Evolutionary conservation across 2,888 invertebrate genomes (phyloP).

Genomic region (Stenichneumon culpator): DNA sequence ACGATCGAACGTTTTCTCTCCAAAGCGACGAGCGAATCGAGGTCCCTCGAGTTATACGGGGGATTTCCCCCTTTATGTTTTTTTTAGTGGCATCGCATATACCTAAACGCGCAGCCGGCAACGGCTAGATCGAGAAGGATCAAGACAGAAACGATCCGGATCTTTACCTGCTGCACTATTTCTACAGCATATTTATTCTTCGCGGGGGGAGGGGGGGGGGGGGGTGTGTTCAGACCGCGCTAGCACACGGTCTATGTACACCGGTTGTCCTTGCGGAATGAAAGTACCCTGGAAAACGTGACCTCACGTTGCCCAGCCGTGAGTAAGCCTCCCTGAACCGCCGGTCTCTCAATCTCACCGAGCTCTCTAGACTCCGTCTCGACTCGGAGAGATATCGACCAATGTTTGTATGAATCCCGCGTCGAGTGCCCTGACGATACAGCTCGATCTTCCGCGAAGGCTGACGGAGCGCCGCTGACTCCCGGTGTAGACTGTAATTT

Average conservation of each 20-base stretch:
- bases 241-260: slow-evolving; percentile 65
- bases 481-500: not conserved
- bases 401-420: slow-evolving; percentile 2
- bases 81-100: not conserved
- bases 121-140: not conserved
- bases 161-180: slow-evolving; percentile 33
- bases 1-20: slow-evolving; percentile 38
- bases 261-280: slow-evolving; percentile 82
- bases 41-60: not conserved
- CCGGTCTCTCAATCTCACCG: slow-evolving; percentile 39
- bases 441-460: slow-evolving; percentile 4
- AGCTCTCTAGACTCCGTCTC: slow-evolving; percentile 14
- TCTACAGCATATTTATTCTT: slow-evolving; percentile 52
- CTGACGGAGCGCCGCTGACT: not conserved
- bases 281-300: slow-evolving; percentile 81
- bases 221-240: slow-evolving; percentile 43
- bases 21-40: slow-evolving; percentile 34
- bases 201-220: not conserved
- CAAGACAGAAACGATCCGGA: slow-evolving; percentile 29
- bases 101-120: not conserved
- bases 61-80: slow-evolving; percentile 4
- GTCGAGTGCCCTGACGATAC: not conserved
- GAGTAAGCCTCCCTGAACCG: slow-evolving; percentile 70
- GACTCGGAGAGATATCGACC: not conserved
- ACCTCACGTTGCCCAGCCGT: slow-evolving; percentile 75